A percentile compares a stretch with the other conserved stretches of the same genome.
These are phyloP conservation scores for Prosopocoilus inquinatus DNA, from an alignment of 2,888 invertebrate species.

Conservation along the genomic window DNA sequence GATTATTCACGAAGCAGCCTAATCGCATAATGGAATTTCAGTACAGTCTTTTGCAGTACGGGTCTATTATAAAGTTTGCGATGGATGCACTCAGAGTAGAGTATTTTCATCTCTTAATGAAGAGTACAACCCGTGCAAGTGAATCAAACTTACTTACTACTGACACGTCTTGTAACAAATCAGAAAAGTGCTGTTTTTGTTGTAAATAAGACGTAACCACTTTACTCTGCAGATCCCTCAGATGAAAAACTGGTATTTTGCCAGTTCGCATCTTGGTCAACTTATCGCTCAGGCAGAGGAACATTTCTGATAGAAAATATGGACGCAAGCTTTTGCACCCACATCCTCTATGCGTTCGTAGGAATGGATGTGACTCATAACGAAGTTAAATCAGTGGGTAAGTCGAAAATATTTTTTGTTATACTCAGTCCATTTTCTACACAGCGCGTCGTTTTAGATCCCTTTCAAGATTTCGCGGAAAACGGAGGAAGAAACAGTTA, in stretches of 20 bases:
- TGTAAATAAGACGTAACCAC: neutral
- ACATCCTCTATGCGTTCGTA: slow-evolving; percentile 79
- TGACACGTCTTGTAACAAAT: too few species aligned
- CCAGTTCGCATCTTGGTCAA: slow-evolving; percentile 79
- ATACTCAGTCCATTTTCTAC: neutral
- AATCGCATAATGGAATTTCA: too few species aligned
- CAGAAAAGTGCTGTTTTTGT: too few species aligned
- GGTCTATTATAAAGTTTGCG: too few species aligned
- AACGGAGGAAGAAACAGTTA: slow-evolving; percentile 65
- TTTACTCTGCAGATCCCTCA: slow-evolving; percentile 56
- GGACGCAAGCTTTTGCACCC: slow-evolving; percentile 74
- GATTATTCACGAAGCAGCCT: too few species aligned
- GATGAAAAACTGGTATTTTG: slow-evolving; percentile 77
- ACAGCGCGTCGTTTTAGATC: slow-evolving; percentile 54
- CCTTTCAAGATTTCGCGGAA: slow-evolving; percentile 74
- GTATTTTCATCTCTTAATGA: too few species aligned
- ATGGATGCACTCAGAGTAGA: too few species aligned
- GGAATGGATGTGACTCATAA: slow-evolving; percentile 67
- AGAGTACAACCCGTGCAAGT: too few species aligned
- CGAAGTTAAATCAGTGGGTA: slow-evolving; percentile 69
- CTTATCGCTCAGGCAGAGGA: slow-evolving; percentile 66
- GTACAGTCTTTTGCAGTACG: too few species aligned
- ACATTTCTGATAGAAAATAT: slow-evolving; percentile 66
- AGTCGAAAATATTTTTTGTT: slow-evolving; percentile 27
- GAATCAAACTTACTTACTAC: too few species aligned